Evolutionary conservation across 2,797 vertebrate genomes (phyloP), one percentile per base, ranked within the genome.

Genomic region (Discoglossus pictus): DNA sequence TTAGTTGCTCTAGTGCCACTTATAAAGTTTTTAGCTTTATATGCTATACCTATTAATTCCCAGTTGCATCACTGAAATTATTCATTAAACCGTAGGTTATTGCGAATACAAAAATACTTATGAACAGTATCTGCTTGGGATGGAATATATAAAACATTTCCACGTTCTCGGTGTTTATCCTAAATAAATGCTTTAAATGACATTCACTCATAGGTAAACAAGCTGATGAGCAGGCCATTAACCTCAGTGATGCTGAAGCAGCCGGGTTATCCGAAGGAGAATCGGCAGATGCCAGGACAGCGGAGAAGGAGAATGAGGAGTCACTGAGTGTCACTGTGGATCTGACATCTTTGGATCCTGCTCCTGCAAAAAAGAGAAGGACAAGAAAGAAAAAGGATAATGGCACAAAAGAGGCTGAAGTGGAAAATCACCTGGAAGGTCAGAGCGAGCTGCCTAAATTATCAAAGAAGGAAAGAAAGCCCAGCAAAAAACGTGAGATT

Each of bases 271-370:
- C 80, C 43, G 90, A 92, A 58, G 72, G 72, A 27, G 79, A 85
- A 59, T 89, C 88, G 40, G 85, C 83, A 25, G 84, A 84, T 73
- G 53, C 74, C 52, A 81, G 78, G 48, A 75, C 1, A 0, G 79
- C 81, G 52, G 91, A 93, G 79, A 94, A 93, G 11, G 92, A 96
- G 75, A 95, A 94, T 7, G 89, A 93, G 25, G 85, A 85, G 10
- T 74, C 91, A 60, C 73, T 79, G 52, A 78, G 74, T 13, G 5
- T 72, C 36, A 59, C 79, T 55, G 87, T 91, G 48, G 83, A 79
- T 13, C 83, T 73, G 66, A 27, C 55, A 68, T 4, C 18, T 1
- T n/a, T 77, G 34, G 80, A 75, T 39, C 23, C 82, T 38, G 38
- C 65, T 0, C 15, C 77, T 75, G 68, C 73, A 0, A 89, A 89